phyloP scores from a whole-genome alignment of 2,113 vertebrate species.

The Aptenodytes patagonicus region DNA sequence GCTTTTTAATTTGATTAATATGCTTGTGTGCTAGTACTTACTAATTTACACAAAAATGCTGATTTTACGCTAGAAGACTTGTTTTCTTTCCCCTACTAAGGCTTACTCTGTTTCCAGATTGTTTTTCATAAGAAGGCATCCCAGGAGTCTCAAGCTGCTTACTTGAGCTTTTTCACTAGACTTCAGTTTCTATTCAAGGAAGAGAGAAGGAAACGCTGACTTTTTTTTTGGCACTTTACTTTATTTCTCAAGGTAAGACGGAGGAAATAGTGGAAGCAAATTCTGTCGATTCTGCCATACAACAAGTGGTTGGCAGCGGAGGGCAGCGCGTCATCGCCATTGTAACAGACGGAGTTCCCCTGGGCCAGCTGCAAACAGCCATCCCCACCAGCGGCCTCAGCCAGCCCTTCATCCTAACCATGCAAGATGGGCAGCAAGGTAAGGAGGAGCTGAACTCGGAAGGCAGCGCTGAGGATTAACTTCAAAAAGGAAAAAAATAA shows the following conservation, averaged over 20 bases:
- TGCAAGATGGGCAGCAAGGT: constrained; percentile 89
- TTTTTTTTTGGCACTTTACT: not conserved
- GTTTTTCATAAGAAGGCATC: not conserved
- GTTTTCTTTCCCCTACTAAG: not conserved
- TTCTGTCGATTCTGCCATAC: constrained; percentile 73
- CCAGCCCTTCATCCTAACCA: constrained; percentile 77
- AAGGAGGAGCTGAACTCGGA: not conserved
- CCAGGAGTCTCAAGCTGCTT: not conserved
- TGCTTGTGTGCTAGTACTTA: not conserved
- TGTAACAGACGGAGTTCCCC: constrained; percentile 74
- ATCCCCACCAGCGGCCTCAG: not conserved
- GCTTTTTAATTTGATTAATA: accelerated
- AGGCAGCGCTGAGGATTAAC: not conserved
- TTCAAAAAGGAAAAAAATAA: accelerated
- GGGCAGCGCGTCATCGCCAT: constrained; percentile 83
- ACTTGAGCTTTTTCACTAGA: not conserved
- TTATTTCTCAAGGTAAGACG: constrained; percentile 52
- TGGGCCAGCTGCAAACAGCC: constrained; percentile 78
- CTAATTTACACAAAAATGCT: accelerated
- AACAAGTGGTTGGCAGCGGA: constrained; percentile 75
- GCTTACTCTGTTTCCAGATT: not conserved
- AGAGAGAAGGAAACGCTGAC: not conserved
- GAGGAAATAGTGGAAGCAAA: constrained; percentile 77
- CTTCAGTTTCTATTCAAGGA: not conserved
- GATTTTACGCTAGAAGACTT: accelerated